phyloP scores from a whole-genome alignment of 2,888 invertebrate species.

The Cantharis lateralis region DNA sequence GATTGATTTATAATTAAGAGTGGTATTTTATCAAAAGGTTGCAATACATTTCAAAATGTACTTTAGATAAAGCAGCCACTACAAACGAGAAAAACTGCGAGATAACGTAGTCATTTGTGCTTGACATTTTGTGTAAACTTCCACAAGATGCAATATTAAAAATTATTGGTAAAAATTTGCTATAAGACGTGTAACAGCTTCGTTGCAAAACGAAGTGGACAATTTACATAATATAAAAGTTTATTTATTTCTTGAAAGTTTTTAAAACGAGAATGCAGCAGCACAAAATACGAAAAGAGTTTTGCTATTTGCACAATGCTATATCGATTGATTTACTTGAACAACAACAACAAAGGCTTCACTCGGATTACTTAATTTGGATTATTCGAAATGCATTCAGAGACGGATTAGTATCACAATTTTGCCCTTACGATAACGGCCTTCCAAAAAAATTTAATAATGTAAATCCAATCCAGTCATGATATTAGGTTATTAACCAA shows the following conservation, averaged over 20 bases:
- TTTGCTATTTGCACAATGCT: not conserved
- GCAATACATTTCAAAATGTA: not conserved
- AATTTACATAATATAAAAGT: not conserved
- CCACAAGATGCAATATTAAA: not conserved
- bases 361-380: not conserved
- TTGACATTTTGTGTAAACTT: not conserved
- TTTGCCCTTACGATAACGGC: no score
- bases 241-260: not conserved
- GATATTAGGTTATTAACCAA: no score
- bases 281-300: not conserved
- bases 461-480: no score
- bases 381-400: not conserved
- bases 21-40: not conserved
- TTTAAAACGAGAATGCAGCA: not conserved
- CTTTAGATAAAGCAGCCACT: not conserved
- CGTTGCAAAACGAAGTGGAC: not conserved
- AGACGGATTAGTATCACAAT: not conserved
- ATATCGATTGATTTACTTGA: not conserved
- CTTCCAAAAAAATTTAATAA: no score
- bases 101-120: not conserved
- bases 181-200: not conserved
- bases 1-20: not conserved
- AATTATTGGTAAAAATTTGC: not conserved
- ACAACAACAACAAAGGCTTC: not conserved
- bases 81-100: not conserved